Evolutionary conservation across 2,113 vertebrate genomes (phyloP).

Genomic region (Mohoua ochrocephala): DNA sequence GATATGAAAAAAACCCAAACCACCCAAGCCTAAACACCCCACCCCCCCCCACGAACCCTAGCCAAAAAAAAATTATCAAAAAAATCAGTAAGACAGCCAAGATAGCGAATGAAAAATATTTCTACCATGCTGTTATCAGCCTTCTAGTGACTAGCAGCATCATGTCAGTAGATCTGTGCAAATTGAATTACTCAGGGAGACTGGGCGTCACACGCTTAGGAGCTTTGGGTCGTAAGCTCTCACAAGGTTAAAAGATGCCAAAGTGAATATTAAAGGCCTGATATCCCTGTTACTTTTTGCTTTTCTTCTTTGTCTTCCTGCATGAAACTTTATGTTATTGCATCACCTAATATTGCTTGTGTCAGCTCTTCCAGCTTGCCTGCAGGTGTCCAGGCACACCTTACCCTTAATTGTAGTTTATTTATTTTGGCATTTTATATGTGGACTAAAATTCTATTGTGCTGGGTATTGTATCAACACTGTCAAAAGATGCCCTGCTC

Average conservation of each 20-base stretch:
- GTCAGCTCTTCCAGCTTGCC: background rate
- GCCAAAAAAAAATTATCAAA: too few species aligned
- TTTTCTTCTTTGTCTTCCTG: background rate
- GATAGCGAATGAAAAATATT: too few species aligned
- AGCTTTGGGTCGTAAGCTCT: background rate
- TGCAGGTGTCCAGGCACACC: background rate
- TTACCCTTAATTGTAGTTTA: background rate
- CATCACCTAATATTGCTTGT: background rate
- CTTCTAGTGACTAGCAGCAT: background rate
- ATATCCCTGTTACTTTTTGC: background rate
- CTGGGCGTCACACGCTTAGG: fast-evolving
- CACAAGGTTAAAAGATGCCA: background rate
- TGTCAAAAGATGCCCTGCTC: background rate
- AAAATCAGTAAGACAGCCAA: background rate
- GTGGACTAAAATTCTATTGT: background rate
- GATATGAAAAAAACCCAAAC: background rate
- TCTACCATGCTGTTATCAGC: too few species aligned
- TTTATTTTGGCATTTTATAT: background rate
- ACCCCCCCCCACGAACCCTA: fast-evolving
- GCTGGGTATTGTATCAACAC: background rate
- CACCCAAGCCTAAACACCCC: too few species aligned
- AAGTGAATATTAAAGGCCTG: too few species aligned
- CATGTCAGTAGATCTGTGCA: background rate
- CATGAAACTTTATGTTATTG: background rate
- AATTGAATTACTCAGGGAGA: background rate